Evolutionary conservation across 2,797 vertebrate species (phyloP), one percentile per base, ranked within the genome.

Genomic region (Phalloptychus januarius): DNA sequence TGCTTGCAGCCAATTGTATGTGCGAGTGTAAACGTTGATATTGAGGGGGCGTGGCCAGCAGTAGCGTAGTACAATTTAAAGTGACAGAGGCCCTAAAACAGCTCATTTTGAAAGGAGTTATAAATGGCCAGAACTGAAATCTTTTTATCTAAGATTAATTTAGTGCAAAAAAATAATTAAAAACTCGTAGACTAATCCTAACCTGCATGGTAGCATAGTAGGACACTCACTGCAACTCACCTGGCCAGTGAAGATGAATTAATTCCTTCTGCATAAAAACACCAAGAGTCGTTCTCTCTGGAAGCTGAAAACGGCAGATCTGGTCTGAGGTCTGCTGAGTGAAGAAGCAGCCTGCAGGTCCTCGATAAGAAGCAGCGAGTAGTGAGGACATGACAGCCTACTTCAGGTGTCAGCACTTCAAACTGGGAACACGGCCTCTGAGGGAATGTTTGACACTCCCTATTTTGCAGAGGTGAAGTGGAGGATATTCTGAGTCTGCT

Each of bases 361-460:
- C 78, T 80, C 82, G 94, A 94, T 94, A 94, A 94, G 90, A 84
- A 80, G 79, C 18, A 79, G 81, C 8, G 75, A 90, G 86, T 13
- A 72, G 54, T 28, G 82, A 87, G 89, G 85, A 91, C 86, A 83
- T 74, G 76, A 86, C 88, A 52, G 88, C 85, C 89, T 73, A 79
- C 89, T 91, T 88, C 88, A 93, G 87, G 91, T 90, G 90, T 94
- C 93, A 92, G 89, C 89, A 92, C 91, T 93, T 94, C 92, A 94
- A 92, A 91, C 89, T 79, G 65, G 78, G 71, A 74, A 78, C 82
- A 67, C 58, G 15, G 83, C 83, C 86, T 88, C 86, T 89, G 58
- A 90, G 77, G 79, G 52, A 85, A 83, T 79, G 86, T 85, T 86
- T 86, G 77, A 83, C 91, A 83, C 71, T 84, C 75, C 71, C 74